Evolutionary conservation across 2,888 invertebrate species (phyloP), one percentile per base, ranked within the genome.

Genomic region (Cephus sareptanus): DNA sequence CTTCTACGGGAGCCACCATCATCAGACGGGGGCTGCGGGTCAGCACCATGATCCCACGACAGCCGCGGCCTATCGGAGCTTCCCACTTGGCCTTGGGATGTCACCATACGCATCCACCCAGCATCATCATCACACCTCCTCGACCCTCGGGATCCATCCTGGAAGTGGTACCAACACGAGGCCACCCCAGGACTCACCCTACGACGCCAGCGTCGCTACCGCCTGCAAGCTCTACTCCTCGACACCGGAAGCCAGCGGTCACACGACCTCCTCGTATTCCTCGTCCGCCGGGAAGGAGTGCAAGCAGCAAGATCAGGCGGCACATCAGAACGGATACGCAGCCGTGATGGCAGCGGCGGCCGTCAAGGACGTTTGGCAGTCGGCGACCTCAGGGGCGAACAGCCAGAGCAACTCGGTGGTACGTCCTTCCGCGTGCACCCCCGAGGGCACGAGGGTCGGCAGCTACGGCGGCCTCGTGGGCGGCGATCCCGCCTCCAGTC

Each of bases 1-100:
- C 92, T 98, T 98, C 94, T 98, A 98, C 94, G 97, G 97, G 90
- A 94, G 96, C 89, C 97, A 97, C 92, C 97, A 97, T 91, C 96
- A 97, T 93, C 96, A 97, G 93, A 94, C 93, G 84, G 93, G 93
- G 75, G 93, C 93, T 73, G 93, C 94, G 81, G 94, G 94, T 83
- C 94, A 94, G 84, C 95, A 95, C 87, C 96, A 97, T 86, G 95
- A 96, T 92, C 95, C 96, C 92, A 93, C 95, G 84, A 93, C 95
- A 75, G 94, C 94, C 76, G 95, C 95, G 73, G 94, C 94, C 12
- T 97, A 97, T 92, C 94, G 97, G 90, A 96, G 97, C 83, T 97
- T 97, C 90, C 97, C 97, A 30, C 93, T 98, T 78, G 96, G 97
- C 80, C 93, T 97, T 87, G 96, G 96, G 80, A 96, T 96, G 95